Evolutionary conservation across 2,113 vertebrate genomes (phyloP).

Genomic region (Chaenocephalus aceratus): DNA sequence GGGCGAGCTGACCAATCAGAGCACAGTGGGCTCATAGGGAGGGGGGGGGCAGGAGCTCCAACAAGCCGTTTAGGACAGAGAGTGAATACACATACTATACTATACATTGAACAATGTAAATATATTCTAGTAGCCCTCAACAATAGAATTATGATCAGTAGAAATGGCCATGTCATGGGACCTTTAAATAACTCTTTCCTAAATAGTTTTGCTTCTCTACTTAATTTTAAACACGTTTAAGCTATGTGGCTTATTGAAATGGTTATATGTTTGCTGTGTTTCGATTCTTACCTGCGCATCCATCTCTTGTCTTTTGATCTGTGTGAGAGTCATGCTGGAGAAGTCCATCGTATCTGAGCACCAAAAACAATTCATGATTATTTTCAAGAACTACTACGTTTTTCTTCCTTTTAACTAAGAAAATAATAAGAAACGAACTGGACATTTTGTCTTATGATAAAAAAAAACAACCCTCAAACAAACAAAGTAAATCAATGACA

Average conservation of each 20-base stretch:
- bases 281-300: slow-evolving; percentile 90
- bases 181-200: not conserved
- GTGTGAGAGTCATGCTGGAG: slow-evolving; percentile 94
- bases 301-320: slow-evolving; percentile 99
- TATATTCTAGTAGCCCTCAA: too few species aligned
- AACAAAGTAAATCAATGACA: not conserved
- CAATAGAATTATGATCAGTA: too few species aligned
- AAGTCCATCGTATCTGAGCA: slow-evolving; percentile 95
- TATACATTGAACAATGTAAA: too few species aligned
- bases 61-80: too few species aligned
- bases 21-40: too few species aligned
- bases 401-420: not conserved
- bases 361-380: not conserved
- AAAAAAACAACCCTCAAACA: not conserved
- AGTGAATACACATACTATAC: too few species aligned
- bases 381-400: not conserved
- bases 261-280: too few species aligned
- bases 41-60: too few species aligned
- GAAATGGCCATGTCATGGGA: too few species aligned
- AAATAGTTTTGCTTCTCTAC: not conserved
- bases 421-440: not conserved
- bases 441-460: not conserved
- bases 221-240: not conserved
- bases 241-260: not conserved
- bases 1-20: too few species aligned